Base-by-base conservation (phyloP, 2,888 invertebrate species). In the Cosmorhoe ocellata region DNA sequence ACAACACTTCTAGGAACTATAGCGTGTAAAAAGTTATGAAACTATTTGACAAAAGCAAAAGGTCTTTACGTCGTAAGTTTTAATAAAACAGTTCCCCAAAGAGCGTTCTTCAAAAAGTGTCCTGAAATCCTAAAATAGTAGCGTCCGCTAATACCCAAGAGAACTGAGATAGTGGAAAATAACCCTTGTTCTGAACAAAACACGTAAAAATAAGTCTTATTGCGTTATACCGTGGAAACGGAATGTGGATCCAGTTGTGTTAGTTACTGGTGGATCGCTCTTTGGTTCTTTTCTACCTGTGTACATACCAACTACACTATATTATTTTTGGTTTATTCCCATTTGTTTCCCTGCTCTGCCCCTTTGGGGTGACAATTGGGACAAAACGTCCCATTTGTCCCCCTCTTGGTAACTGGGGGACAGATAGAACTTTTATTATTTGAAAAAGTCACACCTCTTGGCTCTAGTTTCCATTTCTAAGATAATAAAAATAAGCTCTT, bases 71-170 rank as follows among this genome's bases (percentile, higher is more conserved):
- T 33, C 34, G 32, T 27, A 57, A 58, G 53, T 43, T 61, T 64
- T 52, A 39, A 59, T 56, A 61, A 59, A 61, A 63, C 58, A 38
- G 54, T 38, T 61, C 56, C 58, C 59, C 34, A 47, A 59, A 61
- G 42, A 45, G 56, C 46, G 56, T 65, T 42, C 55, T 55, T 55
- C 51, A 61, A 64, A 64, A 60, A 61, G 49, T 62, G 54, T 39
- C 50, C 46, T 48, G 31, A 50, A 49, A 51, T 50, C 48, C 44
- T 53, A 27, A 54, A 50, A 56, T 48, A 39, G 37, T 61, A 31
- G 42, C 55, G 51, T 53, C 48, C 36, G 44, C 12, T 22, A 58
- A 58, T 52, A 34, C 66, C 57, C 62, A 48, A 59, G 69, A 63
- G 58, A 13, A 37, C 38, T 28, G 7, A 38, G 50, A 51, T 42